These are phyloP conservation scores for Manacus vitellinus DNA, from an alignment of 2,113 vertebrate species.

Conservation along the genomic window DNA sequence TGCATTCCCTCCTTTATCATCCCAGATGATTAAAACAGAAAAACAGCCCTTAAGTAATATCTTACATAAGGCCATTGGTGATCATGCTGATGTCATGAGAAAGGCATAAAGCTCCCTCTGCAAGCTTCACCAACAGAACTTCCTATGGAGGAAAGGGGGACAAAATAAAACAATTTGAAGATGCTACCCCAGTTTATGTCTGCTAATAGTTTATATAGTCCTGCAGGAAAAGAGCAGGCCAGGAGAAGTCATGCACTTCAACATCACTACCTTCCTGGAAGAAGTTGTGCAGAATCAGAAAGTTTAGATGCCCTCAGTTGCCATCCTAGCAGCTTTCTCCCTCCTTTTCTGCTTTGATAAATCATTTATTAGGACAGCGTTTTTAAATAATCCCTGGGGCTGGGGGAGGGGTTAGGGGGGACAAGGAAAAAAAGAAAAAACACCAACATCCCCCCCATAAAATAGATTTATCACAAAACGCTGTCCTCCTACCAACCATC, in stretches of 20 bases:
- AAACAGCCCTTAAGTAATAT: neutral
- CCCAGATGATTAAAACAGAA: neutral
- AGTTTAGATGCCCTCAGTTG: neutral
- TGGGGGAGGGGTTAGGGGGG: fast-evolving
- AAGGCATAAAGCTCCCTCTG: neutral
- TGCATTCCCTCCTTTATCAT: neutral
- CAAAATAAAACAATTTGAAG: neutral
- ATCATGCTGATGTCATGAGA: neutral
- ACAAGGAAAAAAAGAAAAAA: fast-evolving
- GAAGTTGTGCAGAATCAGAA: neutral
- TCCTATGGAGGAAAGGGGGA: neutral
- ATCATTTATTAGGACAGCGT: slow-evolving; percentile 51
- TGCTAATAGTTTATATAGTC: neutral
- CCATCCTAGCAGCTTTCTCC: slow-evolving; percentile 2
- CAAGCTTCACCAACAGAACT: fast-evolving
- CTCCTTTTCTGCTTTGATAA: slow-evolving; percentile 42
- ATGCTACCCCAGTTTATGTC: neutral
- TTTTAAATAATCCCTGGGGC: slow-evolving; percentile 33
- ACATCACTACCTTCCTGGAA: neutral
- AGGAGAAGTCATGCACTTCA: neutral
- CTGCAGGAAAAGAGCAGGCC: neutral
- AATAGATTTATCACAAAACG: slow-evolving; percentile 66
- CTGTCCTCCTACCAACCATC: slow-evolving; percentile 58
- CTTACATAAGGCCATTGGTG: neutral
- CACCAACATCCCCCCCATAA: neutral